Evolutionary conservation across 2,888 invertebrate species (phyloP), one percentile per base, ranked within the genome.

Genomic region (Unio pictorum): DNA sequence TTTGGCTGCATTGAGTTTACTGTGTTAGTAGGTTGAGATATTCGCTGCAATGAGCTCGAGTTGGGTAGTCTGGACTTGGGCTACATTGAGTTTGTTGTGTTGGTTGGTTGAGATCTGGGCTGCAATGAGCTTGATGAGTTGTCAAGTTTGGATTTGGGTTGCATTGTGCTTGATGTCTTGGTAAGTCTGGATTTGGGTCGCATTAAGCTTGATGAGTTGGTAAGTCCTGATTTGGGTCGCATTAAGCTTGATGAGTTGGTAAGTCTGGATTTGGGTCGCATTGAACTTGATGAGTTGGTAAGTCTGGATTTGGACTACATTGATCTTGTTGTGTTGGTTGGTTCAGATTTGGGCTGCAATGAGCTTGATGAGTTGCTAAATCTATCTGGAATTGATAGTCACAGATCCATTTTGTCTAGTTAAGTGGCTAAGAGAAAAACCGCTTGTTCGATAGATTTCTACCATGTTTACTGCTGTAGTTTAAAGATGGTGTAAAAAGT

Each of bases 121-220:
- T 30, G 45, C 20, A 11, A 1, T 54, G 23, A 26, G 57, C 26
- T 55, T 55, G 34, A 7, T 34, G 95, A 96, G 91, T 45, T 45
- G 45, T 11, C 15, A 45, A 45, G 45, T 45, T 15, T 99, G 73
- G 99, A 99, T 92, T 93, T 99, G 84, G 99, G 99, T 74, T 98
- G 98, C 90, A 99, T 99, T 92, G 98, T 99, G 92, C 95, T 99
- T 77, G 97, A 98, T 88, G 95, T 96, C 91, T 92, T 99, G 93
- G 96, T 97, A 90, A 92, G 93, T 91, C 28, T 18, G 23, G 28
- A 45, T 17, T 6, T 55, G 17, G 56, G 57, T 26, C 26, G 28
- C 90, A 99, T 99, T 92, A 98, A 99, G 92, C 95, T 99, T 77
- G 97, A 98, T 88, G 95, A 96, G 91, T 92, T 99, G 93, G 96